Evolutionary conservation across 2,797 vertebrate genomes (phyloP), one percentile per base, ranked within the genome.

Genomic region (Tragopan temminckii): DNA sequence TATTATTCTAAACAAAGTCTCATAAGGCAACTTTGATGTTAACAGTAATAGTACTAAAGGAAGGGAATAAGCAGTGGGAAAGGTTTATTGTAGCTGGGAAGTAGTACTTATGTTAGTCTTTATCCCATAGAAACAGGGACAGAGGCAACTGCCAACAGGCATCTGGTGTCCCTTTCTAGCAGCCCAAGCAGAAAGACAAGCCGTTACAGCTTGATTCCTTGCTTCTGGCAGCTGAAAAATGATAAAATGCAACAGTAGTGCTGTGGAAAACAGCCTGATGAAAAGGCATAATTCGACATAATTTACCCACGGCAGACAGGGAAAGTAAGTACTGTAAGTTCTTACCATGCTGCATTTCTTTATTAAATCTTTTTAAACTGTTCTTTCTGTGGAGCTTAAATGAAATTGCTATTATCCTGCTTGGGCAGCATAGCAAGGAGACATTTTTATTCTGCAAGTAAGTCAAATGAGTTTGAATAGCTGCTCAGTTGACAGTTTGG

Each of bases 221-320:
- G 62, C 36, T 92, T 88, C 88, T 88, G 81, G 58, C 89, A 89
- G 69, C 70, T 92, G n/a, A 89, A 16, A 94, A 85, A 88, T 61
- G 29, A 71, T 58, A 85, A 55, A 85, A 89, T 70, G 57, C 21
- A 72, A 50, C 35, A 77, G n/a, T 43, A 94, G 16, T 38, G 12
- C 36, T 87, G 43, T 85, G 87, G 64, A 94, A 91, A 94, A 79
- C 45, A 75, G 53, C 42, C 40, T 62, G 46, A 58, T 67, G 58
- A 88, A 88, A 80, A 84, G 43, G 38, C 29, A 24, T 59, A 89
- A 78, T 89, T 88, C 79, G 46, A 42, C 35, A 55, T 38, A 31
- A 42, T 78, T 83, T 91, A 83, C 31, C 35, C 14, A 15, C 29
- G 45, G 35, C 63, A 93, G 46, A 50, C 20, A 81, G 42, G 27